Conservation (phyloP, 2,888 invertebrate species). For the Agrotis ipsilon region DNA sequence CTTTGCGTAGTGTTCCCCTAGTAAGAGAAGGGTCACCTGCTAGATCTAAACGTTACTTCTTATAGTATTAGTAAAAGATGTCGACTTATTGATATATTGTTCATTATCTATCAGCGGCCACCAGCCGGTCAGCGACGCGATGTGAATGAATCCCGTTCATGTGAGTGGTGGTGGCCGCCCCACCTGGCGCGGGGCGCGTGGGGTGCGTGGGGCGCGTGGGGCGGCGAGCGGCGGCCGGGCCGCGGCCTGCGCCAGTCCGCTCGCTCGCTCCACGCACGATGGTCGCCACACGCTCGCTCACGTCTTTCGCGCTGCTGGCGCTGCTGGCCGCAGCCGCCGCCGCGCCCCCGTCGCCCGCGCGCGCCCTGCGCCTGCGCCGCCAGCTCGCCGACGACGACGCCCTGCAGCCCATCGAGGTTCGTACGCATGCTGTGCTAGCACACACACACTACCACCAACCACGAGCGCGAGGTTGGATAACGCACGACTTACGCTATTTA, state of each 20-base stretch:
- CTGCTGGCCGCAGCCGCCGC: conserved; percentile 69
- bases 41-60: too few relatives aligned
- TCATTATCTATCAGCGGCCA: background rate
- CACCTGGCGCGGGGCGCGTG: background rate
- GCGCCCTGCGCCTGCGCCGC: conserved; percentile 72
- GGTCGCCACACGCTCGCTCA: conserved; percentile 73
- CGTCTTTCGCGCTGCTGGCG: conserved; percentile 64
- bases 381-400: conserved; percentile 85
- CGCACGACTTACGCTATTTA: conserved; percentile 12
- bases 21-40: too few relatives aligned
- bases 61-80: too few relatives aligned
- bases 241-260: conserved; percentile 65
- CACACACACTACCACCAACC: conserved; percentile 6
- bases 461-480: conserved; percentile 16
- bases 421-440: conserved; percentile 8
- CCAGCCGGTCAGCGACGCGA: background rate
- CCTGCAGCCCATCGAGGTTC: conserved; percentile 86
- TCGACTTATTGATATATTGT: too few relatives aligned
- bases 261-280: conserved; percentile 72
- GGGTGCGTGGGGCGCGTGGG: conserved; percentile 22
- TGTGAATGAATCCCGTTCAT: conserved; percentile 31
- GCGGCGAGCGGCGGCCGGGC: conserved; percentile 39
- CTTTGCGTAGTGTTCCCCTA: too few relatives aligned
- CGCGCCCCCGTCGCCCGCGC: conserved; percentile 63
- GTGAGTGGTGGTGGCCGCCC: conserved; percentile 32